Conservation (phyloP, 1,140 invertebrate genomes). For the Nasonia giraulti region DNA sequence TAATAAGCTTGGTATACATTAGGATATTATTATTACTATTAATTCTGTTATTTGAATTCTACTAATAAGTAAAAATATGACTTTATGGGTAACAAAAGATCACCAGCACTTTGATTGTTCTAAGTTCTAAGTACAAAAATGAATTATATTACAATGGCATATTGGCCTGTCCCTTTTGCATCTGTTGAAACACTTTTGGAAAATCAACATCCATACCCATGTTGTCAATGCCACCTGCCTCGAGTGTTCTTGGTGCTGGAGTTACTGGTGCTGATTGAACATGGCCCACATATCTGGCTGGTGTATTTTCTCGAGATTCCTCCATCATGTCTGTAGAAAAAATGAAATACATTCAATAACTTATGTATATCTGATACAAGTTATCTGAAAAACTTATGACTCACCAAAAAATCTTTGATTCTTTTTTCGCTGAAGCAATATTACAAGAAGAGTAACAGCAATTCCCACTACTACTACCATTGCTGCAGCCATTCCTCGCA, state of each 20-base stretch:
- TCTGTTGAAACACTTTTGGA: slow-evolving; percentile 69
- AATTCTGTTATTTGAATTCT: background rate
- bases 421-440: slow-evolving; percentile 61
- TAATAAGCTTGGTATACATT: background rate
- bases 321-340: slow-evolving; percentile 64
- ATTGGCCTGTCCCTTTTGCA: slow-evolving; percentile 55
- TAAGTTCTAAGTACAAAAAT: slow-evolving; percentile 22
- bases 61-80: background rate
- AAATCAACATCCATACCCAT: slow-evolving; percentile 69
- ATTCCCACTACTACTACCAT: slow-evolving; percentile 66
- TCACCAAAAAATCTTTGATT: slow-evolving; percentile 68
- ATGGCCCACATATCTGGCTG: slow-evolving; percentile 60
- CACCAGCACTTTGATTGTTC: slow-evolving; percentile 1
- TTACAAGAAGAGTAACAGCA: slow-evolving; percentile 63
- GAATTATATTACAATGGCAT: slow-evolving; percentile 16
- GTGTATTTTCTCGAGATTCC: slow-evolving; percentile 69
- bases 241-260: slow-evolving; percentile 46
- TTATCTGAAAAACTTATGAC: slow-evolving; percentile 3
- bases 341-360: slow-evolving; percentile 34
- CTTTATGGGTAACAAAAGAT: slow-evolving; percentile 7
- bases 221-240: slow-evolving; percentile 63
- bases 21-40: slow-evolving; percentile 3
- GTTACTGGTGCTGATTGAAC: slow-evolving; percentile 53
- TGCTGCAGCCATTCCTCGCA: slow-evolving; percentile 64
- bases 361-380: slow-evolving; percentile 32